A percentile compares a stretch with the other conserved stretches of the same genome.
These are phyloP conservation scores for Taphrorychus bicolor DNA, from an alignment of 2,888 invertebrate genomes.

Conservation along the genomic window DNA sequence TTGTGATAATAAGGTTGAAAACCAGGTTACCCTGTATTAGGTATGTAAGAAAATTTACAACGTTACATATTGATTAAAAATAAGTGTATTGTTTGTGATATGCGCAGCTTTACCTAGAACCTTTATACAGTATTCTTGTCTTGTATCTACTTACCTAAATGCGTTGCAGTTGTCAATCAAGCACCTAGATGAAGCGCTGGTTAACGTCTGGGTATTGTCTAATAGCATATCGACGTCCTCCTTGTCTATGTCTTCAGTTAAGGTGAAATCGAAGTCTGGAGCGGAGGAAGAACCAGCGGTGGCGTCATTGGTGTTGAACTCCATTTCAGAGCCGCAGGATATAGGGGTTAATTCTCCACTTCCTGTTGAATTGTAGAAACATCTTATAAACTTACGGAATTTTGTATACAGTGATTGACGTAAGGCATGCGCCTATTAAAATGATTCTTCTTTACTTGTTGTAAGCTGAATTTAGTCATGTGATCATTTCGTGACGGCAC, in stretches of 20 bases:
- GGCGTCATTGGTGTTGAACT: slow-evolving; percentile 72
- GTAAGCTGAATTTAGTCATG: too few relatives aligned
- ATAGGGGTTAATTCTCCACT: slow-evolving; percentile 75
- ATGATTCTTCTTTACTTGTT: too few relatives aligned
- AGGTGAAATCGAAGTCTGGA: slow-evolving; percentile 66
- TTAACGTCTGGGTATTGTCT: slow-evolving; percentile 44
- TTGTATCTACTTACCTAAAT: too few relatives aligned
- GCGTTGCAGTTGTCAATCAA: slow-evolving; percentile 35
- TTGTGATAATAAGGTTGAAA: too few relatives aligned
- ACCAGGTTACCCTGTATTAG: too few relatives aligned
- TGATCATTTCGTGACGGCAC: too few relatives aligned
- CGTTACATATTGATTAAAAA: too few relatives aligned
- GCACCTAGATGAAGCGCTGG: slow-evolving; percentile 40
- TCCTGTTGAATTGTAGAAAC: slow-evolving; percentile 31
- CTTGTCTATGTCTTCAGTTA: slow-evolving; percentile 57
- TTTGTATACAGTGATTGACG: background rate
- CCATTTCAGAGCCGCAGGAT: slow-evolving; percentile 69
- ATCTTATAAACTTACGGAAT: slow-evolving; percentile 8
- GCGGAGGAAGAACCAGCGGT: slow-evolving; percentile 69
- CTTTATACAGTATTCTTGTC: too few relatives aligned
- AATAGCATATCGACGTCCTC: slow-evolving; percentile 45
- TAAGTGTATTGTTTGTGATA: too few relatives aligned
- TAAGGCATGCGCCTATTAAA: too few relatives aligned
- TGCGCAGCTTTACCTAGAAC: too few relatives aligned
- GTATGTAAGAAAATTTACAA: too few relatives aligned